A percentile compares a stretch with the other conserved stretches of the same genome.
These are phyloP conservation scores for Eubasilissa splendida DNA, from an alignment of 2,888 invertebrate species.

Conservation along the genomic window DNA sequence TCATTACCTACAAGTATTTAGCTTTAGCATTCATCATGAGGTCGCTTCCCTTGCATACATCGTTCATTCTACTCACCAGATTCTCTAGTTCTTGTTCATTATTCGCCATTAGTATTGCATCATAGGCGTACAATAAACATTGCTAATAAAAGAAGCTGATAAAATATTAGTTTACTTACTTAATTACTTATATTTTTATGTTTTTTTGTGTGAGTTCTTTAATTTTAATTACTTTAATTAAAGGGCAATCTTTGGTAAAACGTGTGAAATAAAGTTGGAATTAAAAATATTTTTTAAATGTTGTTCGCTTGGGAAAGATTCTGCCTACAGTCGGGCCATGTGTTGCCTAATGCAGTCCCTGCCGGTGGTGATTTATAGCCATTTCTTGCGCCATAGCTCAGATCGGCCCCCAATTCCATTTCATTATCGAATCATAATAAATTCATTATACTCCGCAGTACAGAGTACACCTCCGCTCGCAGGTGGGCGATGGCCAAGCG, in stretches of 20 bases:
- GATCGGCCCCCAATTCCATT: slow-evolving; percentile 20
- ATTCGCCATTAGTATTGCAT: too few species aligned
- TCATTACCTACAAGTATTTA: too few species aligned
- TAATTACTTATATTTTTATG: too few species aligned
- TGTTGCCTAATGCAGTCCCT: not conserved
- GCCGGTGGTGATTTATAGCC: not conserved
- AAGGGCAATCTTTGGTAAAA: not conserved
- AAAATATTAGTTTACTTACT: too few species aligned
- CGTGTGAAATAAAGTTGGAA: not conserved
- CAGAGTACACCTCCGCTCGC: slow-evolving; percentile 3
- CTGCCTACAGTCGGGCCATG: not conserved
- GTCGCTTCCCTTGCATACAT: too few species aligned
- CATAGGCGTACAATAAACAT: too few species aligned
- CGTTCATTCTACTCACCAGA: too few species aligned
- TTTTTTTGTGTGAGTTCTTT: too few species aligned
- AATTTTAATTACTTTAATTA: too few species aligned
- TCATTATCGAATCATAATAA: slow-evolving; percentile 28
- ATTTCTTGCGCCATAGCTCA: not conserved
- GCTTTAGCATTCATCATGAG: too few species aligned
- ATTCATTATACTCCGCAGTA: slow-evolving; percentile 21
- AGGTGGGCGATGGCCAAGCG: slow-evolving; percentile 9
- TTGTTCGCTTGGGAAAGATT: not conserved
- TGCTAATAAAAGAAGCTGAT: too few species aligned
- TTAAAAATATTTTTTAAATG: not conserved
- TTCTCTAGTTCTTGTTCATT: too few species aligned